Base-by-base conservation (phyloP, 2,113 vertebrate species). In the Erpornis zantholeuca region DNA sequence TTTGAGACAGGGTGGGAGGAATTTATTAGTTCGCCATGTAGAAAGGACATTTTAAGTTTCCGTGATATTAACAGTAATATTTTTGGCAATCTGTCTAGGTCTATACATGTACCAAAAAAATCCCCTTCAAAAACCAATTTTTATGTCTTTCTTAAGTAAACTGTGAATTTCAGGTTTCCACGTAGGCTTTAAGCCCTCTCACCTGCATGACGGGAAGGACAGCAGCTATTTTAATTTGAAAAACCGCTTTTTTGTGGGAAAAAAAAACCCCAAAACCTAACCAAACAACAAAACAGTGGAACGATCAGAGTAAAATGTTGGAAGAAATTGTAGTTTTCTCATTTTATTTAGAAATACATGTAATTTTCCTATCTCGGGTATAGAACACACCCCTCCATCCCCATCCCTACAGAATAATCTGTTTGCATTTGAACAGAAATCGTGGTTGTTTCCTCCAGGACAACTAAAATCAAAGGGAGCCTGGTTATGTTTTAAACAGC, bases 401-500 rank as follows among this genome's bases (percentile, higher is more conserved):
- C 22, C 44, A 25, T 45, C 8, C 60, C 13, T 59, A 29, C 24
- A n/a, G 31, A 65, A 77, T 27, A 40, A 24, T 21, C 49, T 35
- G 33, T 29, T 66, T 82, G 49, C 42, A 36, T 73, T 80, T 42
- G 60, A 54, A 77, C 59, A 70, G 72, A 70, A 80, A 88, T 49
- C 8, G 17, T 63, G 40, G 12, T 36, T 66, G 31, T 73, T 94
- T 80, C 17, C 59, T 80, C 38, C 63, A 63, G 80, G 75, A 40
- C 44, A 66, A 61, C 44, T 70, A 24, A 88, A 92, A 78, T 28
- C 64, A 79, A 89, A 92, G 64, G 63, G 82, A 69, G 31, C 38
- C 82, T 96, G 82, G 94, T 97, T 88, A 89, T 88, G 53, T 79
- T 94, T 95, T 96, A 94, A 97, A 94, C 92, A 95, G 79, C 42